Base-by-base conservation (phyloP, 2,888 invertebrate genomes). In the Halictus ligatus region DNA sequence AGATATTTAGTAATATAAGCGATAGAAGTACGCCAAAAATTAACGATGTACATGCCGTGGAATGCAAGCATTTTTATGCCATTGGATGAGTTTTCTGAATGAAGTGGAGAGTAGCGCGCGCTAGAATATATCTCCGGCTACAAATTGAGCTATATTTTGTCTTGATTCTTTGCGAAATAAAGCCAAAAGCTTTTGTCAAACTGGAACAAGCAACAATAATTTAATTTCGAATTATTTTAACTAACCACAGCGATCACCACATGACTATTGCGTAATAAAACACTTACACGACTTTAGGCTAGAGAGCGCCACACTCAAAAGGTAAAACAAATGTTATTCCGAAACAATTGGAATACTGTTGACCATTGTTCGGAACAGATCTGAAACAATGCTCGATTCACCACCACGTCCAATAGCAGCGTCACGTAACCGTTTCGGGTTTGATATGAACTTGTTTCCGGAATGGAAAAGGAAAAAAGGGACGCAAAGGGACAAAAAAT, bases 391-490 rank as follows among this genome's bases (percentile, higher is more conserved):
- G 29, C 64, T 48, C 75, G 12, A 35, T 50, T n/a, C 75, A 15
- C 43, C 75, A 15, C 43, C 25, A 13, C 25, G 60, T 25, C 25
- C 25, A 25, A 25, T 60, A 43, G 15, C 72, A 43, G 15, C 46
- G 67, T 82, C 80, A 82, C 82, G 82, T 80, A 82, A 25, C 67
- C 54, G 67, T 82, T 82, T 58, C 58, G 40, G 46, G 69, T 50
- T 64, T 46, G 71, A 80, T 72, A 71, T 54, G 82, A 72, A 75
- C 75, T 72, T 58, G 48, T 60, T 64, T 29, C 71, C 50, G 50
- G 18, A 40, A 46, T 29, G 25, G 12, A 64, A 75, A 40, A 25
- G 54, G 54, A 54, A 67, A 21, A 67, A 67, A 21, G 35, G 18
- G 15, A 21, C 29, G 43, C 18, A 1, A 29, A 29, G 40, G 35